phyloP scores from a whole-genome alignment of 2,888 invertebrate genomes.

The Cephus nigrinus region DNA sequence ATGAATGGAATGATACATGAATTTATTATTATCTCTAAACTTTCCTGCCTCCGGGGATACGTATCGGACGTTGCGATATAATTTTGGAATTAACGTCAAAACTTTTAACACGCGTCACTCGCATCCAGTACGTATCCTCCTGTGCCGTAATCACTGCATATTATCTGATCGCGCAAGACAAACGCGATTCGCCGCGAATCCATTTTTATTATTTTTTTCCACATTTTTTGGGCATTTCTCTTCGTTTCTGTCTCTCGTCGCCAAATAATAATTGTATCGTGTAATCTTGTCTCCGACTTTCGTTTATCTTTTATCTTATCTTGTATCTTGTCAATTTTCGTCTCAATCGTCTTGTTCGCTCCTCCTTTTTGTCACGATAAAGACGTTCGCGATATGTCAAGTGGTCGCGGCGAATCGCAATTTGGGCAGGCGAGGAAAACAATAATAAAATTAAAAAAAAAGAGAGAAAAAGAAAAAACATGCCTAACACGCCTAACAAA shows the following conservation, averaged over 20 bases:
- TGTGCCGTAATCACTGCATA: not conserved
- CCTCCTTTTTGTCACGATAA: not conserved
- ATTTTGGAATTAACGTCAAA: not conserved
- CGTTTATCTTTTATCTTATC: not conserved
- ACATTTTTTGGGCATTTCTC: not conserved
- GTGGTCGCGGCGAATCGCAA: not conserved
- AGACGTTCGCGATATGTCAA: not conserved
- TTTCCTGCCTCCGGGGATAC: not conserved
- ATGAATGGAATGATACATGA: not conserved
- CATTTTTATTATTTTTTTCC: not conserved
- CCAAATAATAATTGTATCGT: not conserved
- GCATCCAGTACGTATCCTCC: not conserved
- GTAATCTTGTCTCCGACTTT: not conserved
- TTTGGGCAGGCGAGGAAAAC: not conserved
- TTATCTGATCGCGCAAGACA: not conserved
- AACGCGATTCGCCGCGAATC: not conserved
- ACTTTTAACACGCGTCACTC: not conserved
- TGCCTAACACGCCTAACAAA: not conserved
- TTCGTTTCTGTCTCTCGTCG: not conserved
- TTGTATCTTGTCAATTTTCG: not conserved
- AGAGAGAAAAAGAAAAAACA: not conserved
- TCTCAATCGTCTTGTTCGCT: not conserved
- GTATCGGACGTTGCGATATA: not conserved
- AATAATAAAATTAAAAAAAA: not conserved
- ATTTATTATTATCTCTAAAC: not conserved